Conservation (phyloP, 2,888 invertebrate genomes). For the Coecobrya sp. region DNA sequence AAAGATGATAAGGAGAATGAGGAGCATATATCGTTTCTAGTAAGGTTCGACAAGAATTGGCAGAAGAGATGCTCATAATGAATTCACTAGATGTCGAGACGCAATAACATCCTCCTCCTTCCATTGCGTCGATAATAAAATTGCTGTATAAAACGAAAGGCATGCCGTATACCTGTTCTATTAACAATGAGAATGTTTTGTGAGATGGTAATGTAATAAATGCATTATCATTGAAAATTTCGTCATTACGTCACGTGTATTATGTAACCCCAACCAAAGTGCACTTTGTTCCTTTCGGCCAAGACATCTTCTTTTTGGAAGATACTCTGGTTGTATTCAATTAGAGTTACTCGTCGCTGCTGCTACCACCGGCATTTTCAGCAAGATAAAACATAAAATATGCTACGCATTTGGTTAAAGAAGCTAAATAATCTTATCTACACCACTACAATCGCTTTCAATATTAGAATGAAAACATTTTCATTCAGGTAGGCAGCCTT, state of each 20-base stretch:
- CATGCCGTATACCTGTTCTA: background rate
- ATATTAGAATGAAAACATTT: background rate
- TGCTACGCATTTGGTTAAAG: too few species aligned
- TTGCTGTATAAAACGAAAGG: background rate
- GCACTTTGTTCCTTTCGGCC: background rate
- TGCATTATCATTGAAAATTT: background rate
- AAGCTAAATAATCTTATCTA: too few species aligned
- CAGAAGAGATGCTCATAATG: background rate
- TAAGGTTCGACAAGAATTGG: background rate
- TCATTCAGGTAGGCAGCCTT: background rate
- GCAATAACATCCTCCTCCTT: background rate
- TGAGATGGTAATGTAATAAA: background rate
- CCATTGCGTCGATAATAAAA: background rate
- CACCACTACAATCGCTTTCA: too few species aligned
- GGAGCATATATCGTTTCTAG: background rate
- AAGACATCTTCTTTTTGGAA: conserved; percentile 2
- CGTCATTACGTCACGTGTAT: background rate
- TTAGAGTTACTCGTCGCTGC: background rate
- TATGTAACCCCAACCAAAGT: background rate
- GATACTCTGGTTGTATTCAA: background rate
- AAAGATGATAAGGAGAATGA: background rate
- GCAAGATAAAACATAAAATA: too few species aligned
- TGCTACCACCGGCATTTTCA: background rate
- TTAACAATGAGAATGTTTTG: background rate
- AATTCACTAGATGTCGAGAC: background rate